phyloP scores from a whole-genome alignment of 2,797 vertebrate species.

The Danio jaintianensis region DNA sequence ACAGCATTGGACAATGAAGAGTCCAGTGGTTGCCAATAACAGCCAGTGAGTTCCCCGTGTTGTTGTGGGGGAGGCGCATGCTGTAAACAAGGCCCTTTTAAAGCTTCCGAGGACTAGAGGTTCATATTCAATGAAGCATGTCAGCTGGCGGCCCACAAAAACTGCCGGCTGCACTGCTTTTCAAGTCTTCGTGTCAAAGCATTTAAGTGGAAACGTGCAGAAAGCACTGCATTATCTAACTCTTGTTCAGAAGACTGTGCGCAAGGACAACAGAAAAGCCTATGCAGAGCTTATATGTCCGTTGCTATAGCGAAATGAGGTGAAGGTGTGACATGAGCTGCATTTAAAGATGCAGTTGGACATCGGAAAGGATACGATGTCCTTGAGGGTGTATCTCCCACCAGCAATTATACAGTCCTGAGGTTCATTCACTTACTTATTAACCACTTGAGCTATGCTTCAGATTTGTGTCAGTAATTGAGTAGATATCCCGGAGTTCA shows the following conservation, averaged over 20 bases:
- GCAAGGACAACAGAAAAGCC: constrained; percentile 5
- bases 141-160: constrained; percentile 35
- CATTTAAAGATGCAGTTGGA: constrained; percentile 58
- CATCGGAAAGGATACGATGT: constrained; percentile 32
- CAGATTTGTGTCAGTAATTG: not conserved
- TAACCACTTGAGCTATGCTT: not conserved
- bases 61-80: constrained; percentile 45
- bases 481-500: not conserved
- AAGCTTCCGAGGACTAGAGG: constrained; percentile 55
- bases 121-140: constrained; percentile 64
- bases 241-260: not conserved
- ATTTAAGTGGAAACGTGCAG: constrained; percentile 14
- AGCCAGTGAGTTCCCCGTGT: constrained; percentile 66
- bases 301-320: constrained; percentile 63
- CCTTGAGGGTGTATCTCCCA: not conserved
- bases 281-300: constrained; percentile 9
- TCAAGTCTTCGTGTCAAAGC: constrained; percentile 43
- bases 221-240: constrained; percentile 31
- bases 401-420: not conserved
- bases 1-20: constrained; percentile 60
- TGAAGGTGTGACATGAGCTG: constrained; percentile 55
- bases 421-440: not conserved
- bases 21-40: constrained; percentile 58
- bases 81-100: constrained; percentile 55
- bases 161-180: constrained; percentile 39